Conservation (phyloP, 1,140 invertebrate genomes). For the Phortica variegata region DNA sequence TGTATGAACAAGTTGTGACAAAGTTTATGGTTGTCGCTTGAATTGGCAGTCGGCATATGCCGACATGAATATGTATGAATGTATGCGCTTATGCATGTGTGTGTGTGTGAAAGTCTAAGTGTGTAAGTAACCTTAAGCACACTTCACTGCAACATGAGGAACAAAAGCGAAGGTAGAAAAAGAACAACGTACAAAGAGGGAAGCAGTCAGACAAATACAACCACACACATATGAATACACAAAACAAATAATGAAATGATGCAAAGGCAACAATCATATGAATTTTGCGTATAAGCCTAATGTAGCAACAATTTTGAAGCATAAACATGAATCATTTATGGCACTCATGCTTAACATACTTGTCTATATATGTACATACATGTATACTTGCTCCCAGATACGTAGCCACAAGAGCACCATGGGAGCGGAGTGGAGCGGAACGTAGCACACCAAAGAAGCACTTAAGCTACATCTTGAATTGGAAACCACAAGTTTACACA, state of each 20-base stretch:
- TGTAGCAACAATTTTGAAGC: conserved; percentile 50
- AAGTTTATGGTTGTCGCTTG: too few species aligned
- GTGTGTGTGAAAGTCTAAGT: conserved; percentile 1
- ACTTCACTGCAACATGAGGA: conserved; percentile 25
- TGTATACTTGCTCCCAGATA: too few species aligned
- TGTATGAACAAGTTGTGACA: too few species aligned
- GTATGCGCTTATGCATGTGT: conserved; percentile 1
- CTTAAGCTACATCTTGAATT: conserved; percentile 35
- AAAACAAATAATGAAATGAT: conserved; percentile 7
- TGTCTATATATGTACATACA: too few species aligned
- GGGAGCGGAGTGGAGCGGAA: conserved; percentile 15
- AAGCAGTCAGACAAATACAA: conserved; percentile 26
- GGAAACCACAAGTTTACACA: conserved; percentile 25
- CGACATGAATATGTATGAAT: conserved; percentile 8
- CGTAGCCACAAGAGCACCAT: conserved; percentile 22
- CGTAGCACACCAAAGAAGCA: not conserved
- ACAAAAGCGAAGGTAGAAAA: conserved; percentile 28
- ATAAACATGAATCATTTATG: conserved; percentile 37
- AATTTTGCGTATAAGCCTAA: conserved; percentile 21
- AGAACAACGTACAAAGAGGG: too few species aligned
- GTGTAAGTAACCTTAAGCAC: conserved; percentile 43
- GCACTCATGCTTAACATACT: too few species aligned
- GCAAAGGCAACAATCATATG: conserved; percentile 10
- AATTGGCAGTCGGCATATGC: conserved; percentile 10
- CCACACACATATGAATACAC: conserved; percentile 37